Evolutionary conservation across 2,797 vertebrate genomes (phyloP).

Genomic region (Salarias fasciatus): DNA sequence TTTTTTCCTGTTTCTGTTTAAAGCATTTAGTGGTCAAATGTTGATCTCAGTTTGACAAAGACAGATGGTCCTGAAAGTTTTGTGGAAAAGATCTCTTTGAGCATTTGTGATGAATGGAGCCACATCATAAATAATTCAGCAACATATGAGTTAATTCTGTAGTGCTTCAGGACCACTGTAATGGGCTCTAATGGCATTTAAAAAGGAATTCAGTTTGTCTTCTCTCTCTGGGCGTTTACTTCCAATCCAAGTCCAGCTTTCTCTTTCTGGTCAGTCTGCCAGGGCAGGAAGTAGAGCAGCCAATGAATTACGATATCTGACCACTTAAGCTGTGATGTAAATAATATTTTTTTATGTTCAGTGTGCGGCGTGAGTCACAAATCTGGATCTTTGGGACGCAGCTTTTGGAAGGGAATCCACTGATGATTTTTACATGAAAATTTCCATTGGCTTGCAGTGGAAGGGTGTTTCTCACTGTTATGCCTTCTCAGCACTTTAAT

Average conservation of each 20-base stretch:
- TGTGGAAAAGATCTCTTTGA: no score
- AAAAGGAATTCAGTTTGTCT: no score
- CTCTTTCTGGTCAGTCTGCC: slow-evolving; percentile 32
- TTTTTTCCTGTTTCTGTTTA: no score
- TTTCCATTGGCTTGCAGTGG: no score
- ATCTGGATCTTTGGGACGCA: slow-evolving; percentile 31
- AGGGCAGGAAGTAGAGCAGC: slow-evolving; percentile 43
- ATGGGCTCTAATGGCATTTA: slow-evolving; percentile 20
- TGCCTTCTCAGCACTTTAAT: slow-evolving; percentile 29
- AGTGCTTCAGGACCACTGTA: slow-evolving; percentile 12
- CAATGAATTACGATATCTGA: slow-evolving; percentile 45
- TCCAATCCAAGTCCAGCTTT: slow-evolving; percentile 27
- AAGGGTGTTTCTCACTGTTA: slow-evolving; percentile 2
- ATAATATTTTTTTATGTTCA: slow-evolving; percentile 6
- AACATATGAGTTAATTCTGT: slow-evolving; percentile 29
- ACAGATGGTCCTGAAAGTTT: no score
- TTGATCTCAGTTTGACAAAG: no score
- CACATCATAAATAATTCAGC: slow-evolving; percentile 42
- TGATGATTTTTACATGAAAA: no score
- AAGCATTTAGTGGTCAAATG: no score
- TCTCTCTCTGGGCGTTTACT: slow-evolving; percentile 43
- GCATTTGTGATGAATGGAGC: slow-evolving; percentile 7
- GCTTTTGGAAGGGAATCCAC: not conserved
- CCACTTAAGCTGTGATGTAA: slow-evolving; percentile 25
- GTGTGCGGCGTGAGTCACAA: slow-evolving; percentile 34